phyloP scores from a whole-genome alignment of 2,888 invertebrate species.

The Conomelus anceps region DNA sequence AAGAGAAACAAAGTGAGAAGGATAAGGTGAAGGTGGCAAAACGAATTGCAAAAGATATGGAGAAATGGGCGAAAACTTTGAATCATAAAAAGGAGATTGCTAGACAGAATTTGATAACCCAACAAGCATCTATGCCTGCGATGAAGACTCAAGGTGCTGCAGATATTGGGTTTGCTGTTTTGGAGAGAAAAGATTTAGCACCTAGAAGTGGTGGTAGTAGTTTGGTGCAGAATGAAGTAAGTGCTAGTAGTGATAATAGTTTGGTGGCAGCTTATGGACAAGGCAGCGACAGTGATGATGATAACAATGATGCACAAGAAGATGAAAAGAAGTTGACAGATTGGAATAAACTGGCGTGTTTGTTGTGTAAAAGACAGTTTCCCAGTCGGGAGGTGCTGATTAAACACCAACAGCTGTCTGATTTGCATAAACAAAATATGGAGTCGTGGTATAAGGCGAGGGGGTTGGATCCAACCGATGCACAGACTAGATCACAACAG shows the following conservation, averaged over 20 bases:
- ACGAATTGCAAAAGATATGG: conserved; percentile 93
- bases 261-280: conserved; percentile 73
- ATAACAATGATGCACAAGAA: conserved; percentile 63
- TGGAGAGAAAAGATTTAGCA: conserved; percentile 64
- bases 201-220: conserved; percentile 19
- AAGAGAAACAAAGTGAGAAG: conserved; percentile 59
- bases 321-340: conserved; percentile 56
- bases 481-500: conserved; percentile 44
- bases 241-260: conserved; percentile 12
- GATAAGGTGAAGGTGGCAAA: conserved; percentile 97
- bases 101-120: conserved; percentile 37
- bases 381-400: conserved; percentile 79
- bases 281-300: conserved; percentile 55
- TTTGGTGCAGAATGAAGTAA: conserved; percentile 15
- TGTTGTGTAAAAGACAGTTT: conserved; percentile 92
- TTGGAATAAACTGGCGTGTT: conserved; percentile 82
- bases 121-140: conserved; percentile 44
- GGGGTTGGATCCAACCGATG: conserved; percentile 45
- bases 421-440: conserved; percentile 87
- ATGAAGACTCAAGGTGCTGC: conserved; percentile 47
- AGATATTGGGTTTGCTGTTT: conserved; percentile 86
- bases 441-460: conserved; percentile 47
- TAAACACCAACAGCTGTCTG: conserved; percentile 88
- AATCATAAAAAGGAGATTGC: conserved; percentile 87
- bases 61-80: conserved; percentile 91